phyloP scores from a whole-genome alignment of 1,140 invertebrate genomes.

The Pachyrhynchus sulphureomaculatus region DNA sequence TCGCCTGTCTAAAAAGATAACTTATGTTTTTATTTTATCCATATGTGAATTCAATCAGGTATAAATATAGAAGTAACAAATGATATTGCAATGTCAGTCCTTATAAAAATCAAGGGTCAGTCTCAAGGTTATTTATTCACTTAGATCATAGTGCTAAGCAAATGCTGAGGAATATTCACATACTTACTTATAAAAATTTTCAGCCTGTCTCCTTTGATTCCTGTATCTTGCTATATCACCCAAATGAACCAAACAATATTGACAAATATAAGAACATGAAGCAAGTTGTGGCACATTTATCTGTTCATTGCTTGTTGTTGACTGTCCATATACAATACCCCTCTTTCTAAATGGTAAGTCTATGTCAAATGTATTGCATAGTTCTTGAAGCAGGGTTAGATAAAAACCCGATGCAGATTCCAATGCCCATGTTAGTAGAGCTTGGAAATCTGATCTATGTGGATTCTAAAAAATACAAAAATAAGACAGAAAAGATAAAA shows the following conservation, averaged over 20 bases:
- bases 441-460: slow-evolving; percentile 70
- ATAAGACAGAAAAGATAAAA: no score
- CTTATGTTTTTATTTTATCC: neutral
- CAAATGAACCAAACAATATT: slow-evolving; percentile 83
- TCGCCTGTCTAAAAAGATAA: slow-evolving; percentile 71
- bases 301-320: slow-evolving; percentile 34
- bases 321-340: slow-evolving; percentile 45
- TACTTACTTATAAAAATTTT: slow-evolving; percentile 72
- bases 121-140: no score
- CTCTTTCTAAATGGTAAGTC: slow-evolving; percentile 71
- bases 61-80: no score
- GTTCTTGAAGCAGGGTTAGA: slow-evolving; percentile 75
- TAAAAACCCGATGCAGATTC: slow-evolving; percentile 86
- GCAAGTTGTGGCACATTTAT: slow-evolving; percentile 62
- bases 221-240: slow-evolving; percentile 84
- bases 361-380: slow-evolving; percentile 78
- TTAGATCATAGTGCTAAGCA: no score
- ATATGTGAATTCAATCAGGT: neutral
- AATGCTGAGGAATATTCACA: no score
- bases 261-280: slow-evolving; percentile 80
- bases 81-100: no score
- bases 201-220: slow-evolving; percentile 76
- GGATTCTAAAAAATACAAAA: slow-evolving; percentile 61
- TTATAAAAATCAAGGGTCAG: no score
- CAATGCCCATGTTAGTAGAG: slow-evolving; percentile 74